Conservation (phyloP, 2,113 vertebrate genomes). For the Tympanuchus pallidicinctus region DNA sequence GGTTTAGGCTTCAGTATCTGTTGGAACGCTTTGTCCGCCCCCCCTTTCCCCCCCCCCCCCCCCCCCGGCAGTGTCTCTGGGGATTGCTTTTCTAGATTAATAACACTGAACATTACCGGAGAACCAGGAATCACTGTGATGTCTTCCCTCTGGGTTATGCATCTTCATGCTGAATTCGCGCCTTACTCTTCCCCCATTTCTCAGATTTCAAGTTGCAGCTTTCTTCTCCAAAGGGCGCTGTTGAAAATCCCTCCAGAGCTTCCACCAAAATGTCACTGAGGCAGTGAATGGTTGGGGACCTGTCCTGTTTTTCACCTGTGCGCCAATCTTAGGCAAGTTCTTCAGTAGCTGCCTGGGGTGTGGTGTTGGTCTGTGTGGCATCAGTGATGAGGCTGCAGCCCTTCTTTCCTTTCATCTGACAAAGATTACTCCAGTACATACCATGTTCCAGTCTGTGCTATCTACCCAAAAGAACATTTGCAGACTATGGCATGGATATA, state of each 20-base stretch:
- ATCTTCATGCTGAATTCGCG: rapidly evolving
- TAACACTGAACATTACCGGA: not conserved
- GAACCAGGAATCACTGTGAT: not conserved
- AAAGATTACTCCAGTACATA: not conserved
- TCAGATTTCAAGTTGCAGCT: not conserved
- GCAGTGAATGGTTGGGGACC: not conserved
- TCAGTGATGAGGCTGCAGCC: not conserved
- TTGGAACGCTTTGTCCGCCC: conserved; percentile 18
- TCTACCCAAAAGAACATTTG: not conserved
- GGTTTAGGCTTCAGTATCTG: not conserved
- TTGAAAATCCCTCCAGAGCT: not conserved
- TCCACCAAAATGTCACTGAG: not conserved
- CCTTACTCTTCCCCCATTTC: not conserved
- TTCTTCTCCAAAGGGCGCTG: not conserved
- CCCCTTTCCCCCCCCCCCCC: not conserved
- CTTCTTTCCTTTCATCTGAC: not conserved
- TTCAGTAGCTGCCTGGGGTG: not conserved
- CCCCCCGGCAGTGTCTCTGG: not conserved
- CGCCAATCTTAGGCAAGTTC: not conserved
- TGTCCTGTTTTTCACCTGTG: not conserved
- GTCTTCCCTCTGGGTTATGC: not conserved
- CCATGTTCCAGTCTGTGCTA: not conserved
- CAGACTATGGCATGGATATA: not conserved
- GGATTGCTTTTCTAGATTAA: conserved; percentile 27
- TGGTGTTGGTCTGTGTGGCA: not conserved